Evolutionary conservation across 2,113 vertebrate species (phyloP), one percentile per base, ranked within the genome.

Genomic region (Morphnarchus princeps): DNA sequence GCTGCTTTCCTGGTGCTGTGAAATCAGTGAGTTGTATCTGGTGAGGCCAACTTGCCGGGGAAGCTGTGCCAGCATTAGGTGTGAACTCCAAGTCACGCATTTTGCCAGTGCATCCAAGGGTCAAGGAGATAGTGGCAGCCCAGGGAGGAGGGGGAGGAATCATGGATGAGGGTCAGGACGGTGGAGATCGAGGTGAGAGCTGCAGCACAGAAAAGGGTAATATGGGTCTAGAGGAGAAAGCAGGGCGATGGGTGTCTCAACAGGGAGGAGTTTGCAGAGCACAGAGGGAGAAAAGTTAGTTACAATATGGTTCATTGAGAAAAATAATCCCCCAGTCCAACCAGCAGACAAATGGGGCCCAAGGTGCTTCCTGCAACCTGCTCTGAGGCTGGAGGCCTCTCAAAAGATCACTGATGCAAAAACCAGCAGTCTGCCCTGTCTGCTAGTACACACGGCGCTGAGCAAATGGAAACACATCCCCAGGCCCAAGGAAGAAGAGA

Each of bases 331-430:
- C 38, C 25, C 38, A 50, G 77, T 58, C 81, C 77, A 91, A 42
- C 54, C 69, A 79, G 73, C 89, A 66, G 52, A 87, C 65, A 85
- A 79, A 91, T 40, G 73, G 84, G 93, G 91, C 91, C 62, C 89
- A 69, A 89, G 91, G 89, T 76, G 69, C 66, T 94, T 93, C 90
- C 93, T 93, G 78, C 71, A 92, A 85, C 92, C 78, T 94, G 91
- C 83, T 84, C 90, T 16, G 62, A 90, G 71, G 70, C 76, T 66
- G 59, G 71, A 81, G 74, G 45, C 89, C 82, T 67, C 91, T 91
- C 91, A 54, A 42, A 91, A 84, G 45, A 66, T 16, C 82, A 32
- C 87, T 95, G 92, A 94, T 96, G 96, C 82, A 83, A 95, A 96
- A 96, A 77, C 4, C 95, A 96, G 87, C 87, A 81, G 83, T 43